These are phyloP conservation scores for Geococcyx californianus DNA, from an alignment of 2,113 vertebrate genomes.

Conservation along the genomic window DNA sequence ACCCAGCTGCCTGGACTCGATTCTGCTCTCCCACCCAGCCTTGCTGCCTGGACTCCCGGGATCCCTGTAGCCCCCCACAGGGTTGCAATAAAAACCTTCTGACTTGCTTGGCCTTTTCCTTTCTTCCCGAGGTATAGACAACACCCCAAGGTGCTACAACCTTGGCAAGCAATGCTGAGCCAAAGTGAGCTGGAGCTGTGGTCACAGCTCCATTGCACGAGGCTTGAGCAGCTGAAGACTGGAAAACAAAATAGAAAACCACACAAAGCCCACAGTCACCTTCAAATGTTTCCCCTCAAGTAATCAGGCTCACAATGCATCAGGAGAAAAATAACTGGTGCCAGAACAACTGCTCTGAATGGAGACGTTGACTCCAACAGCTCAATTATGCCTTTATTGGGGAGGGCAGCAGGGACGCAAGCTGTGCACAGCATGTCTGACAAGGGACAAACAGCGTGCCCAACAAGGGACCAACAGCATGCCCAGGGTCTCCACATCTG, in stretches of 20 bases:
- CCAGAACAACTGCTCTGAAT: neutral
- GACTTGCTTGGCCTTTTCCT: no score
- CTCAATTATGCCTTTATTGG: neutral
- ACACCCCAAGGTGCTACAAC: neutral
- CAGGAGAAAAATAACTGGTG: neutral
- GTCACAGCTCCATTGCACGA: neutral
- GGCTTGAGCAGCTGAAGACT: neutral
- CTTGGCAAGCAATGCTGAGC: neutral
- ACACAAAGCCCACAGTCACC: neutral
- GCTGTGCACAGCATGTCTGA: neutral
- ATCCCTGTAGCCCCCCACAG: neutral
- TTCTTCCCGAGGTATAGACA: neutral
- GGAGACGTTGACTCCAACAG: neutral
- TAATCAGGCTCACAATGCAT: neutral
- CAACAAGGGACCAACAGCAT: fast-evolving
- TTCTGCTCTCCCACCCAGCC: neutral
- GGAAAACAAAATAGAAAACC: neutral
- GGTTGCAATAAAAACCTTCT: neutral
- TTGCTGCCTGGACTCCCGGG: neutral
- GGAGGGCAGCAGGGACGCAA: neutral
- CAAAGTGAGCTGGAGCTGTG: neutral
- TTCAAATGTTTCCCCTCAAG: neutral
- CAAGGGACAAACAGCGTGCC: fast-evolving
- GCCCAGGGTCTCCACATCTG: fast-evolving
- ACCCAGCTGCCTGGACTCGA: fast-evolving